Conservation (phyloP, 1,140 invertebrate genomes). For the Bombus fervidus region DNA sequence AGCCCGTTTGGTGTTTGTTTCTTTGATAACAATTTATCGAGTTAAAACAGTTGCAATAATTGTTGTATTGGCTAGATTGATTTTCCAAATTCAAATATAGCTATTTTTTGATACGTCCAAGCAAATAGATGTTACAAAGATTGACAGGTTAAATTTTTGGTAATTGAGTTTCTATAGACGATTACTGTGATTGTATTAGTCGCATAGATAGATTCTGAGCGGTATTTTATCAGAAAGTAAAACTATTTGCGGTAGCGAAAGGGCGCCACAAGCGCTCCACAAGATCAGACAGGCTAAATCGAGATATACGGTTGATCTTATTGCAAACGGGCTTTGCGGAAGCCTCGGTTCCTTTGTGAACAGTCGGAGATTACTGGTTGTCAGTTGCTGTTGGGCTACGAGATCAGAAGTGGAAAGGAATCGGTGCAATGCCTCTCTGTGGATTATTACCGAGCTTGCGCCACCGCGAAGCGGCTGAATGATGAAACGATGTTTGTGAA, state of each 20-base stretch:
- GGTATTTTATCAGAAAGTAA: not conserved
- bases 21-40: not conserved
- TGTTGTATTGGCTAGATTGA: not conserved
- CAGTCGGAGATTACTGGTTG: not conserved
- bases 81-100: not conserved
- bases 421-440: not conserved
- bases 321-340: not conserved
- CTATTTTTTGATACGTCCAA: too few relatives aligned
- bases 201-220: not conserved
- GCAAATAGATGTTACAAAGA: too few relatives aligned
- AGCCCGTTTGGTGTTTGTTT: not conserved
- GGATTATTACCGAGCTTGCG: not conserved
- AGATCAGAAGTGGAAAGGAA: not conserved
- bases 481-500: not conserved
- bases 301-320: not conserved
- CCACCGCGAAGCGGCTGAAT: not conserved
- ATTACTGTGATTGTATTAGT: not conserved
- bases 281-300: not conserved
- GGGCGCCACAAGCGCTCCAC: not conserved
- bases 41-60: not conserved
- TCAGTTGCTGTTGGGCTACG: not conserved
- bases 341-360: not conserved
- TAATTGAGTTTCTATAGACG: not conserved
- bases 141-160: not conserved
- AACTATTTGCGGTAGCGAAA: not conserved